phyloP scores from a whole-genome alignment of 1,140 invertebrate species.

The Chelonus insularis region DNA sequence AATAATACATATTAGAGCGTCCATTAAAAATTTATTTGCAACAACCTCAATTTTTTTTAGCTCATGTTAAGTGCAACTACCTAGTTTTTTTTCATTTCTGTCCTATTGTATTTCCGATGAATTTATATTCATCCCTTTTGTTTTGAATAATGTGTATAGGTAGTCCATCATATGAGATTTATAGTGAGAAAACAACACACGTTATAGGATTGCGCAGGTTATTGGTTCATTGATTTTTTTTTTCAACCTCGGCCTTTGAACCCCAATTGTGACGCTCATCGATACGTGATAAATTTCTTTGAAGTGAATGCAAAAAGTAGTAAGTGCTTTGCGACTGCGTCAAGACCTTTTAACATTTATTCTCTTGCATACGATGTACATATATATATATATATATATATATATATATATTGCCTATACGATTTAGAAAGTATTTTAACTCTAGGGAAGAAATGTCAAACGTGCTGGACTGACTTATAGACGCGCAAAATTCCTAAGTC shows the following conservation, averaged over 20 bases:
- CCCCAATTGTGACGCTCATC: conserved; percentile 17
- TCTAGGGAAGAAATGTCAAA: conserved; percentile 15
- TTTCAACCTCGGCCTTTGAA: conserved; percentile 17
- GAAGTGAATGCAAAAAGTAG: conserved; percentile 4
- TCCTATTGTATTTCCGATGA: too few species aligned
- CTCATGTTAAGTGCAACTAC: too few species aligned
- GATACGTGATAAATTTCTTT: conserved; percentile 26
- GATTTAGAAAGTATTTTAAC: background rate
- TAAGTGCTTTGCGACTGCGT: conserved; percentile 3
- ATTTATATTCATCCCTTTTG: too few species aligned
- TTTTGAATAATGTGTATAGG: too few species aligned
- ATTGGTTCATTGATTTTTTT: conserved; percentile 48
- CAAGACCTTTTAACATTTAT: background rate
- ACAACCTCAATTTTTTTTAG: too few species aligned
- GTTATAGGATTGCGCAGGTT: conserved; percentile 25
- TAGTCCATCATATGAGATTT: background rate
- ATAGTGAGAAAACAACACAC: conserved; percentile 24
- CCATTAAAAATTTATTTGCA: too few species aligned
- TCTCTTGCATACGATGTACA: background rate
- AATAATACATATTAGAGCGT: too few species aligned
- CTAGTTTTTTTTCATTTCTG: too few species aligned
- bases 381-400: background rate
- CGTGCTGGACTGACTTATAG: conserved; percentile 13
- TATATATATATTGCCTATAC: background rate
- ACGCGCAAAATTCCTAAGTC: conserved; percentile 14